Percentiles rank a stretch among this genome's conserved stretches.
Conservation (phyloP, 2,797 vertebrate species). For the Fistularia commersonii region DNA sequence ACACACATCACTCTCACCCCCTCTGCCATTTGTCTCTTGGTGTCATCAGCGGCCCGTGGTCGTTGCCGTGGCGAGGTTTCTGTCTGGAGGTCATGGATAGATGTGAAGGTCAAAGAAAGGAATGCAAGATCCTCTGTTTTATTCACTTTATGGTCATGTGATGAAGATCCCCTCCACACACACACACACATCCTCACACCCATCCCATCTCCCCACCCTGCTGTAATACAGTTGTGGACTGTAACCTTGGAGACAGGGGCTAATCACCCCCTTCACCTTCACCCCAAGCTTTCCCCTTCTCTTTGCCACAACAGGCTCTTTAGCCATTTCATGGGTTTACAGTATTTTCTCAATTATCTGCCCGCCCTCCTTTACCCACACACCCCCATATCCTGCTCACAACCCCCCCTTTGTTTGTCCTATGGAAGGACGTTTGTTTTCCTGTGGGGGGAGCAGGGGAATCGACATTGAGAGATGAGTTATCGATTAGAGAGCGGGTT, state of each 20-base stretch:
- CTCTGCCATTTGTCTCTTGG: constrained; percentile 38
- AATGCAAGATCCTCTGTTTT: constrained; percentile 39
- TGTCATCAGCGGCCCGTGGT: constrained; percentile 34
- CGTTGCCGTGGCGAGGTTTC: constrained; percentile 4
- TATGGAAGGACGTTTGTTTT: constrained; percentile 77
- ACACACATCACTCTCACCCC: too few species aligned
- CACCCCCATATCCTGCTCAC: neutral
- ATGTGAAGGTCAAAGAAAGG: constrained; percentile 49
- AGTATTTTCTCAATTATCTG: constrained; percentile 52
- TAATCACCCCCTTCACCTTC: constrained; percentile 66
- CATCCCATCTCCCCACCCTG: constrained; percentile 6
- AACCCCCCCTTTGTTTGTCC: constrained; percentile 67
- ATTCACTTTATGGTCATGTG: constrained; percentile 37
- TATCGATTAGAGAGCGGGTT: constrained; percentile 74
- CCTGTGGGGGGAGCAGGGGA: constrained; percentile 64
- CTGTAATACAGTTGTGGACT: constrained; percentile 65
- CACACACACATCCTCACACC: constrained; percentile 2
- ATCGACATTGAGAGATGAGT: constrained; percentile 75
- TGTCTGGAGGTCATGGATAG: constrained; percentile 54
- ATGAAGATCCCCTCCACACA: constrained; percentile 47
- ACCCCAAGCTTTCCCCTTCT: constrained; percentile 13
- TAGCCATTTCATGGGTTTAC: constrained; percentile 50
- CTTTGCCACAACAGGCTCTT: constrained; percentile 28
- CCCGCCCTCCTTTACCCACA: neutral
- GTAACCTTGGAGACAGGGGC: constrained; percentile 73